Evolutionary conservation across 2,113 vertebrate genomes (phyloP).

Genomic region (Agapornis roseicollis): DNA sequence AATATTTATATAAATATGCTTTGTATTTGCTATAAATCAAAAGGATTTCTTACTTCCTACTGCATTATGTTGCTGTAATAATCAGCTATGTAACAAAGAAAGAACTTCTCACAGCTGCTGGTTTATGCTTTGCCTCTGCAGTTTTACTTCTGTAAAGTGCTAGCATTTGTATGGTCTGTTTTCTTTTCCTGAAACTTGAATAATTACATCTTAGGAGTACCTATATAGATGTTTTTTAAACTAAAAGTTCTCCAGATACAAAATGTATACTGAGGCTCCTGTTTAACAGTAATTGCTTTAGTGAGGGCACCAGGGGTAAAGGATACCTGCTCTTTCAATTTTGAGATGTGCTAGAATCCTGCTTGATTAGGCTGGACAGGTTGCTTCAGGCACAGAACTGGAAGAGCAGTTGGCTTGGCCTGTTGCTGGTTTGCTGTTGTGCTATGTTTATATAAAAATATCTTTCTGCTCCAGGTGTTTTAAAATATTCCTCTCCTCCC

Average conservation of each 20-base stretch:
- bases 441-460: background rate
- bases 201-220: background rate
- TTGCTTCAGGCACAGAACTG: background rate
- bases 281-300: background rate
- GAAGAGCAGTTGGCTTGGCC: background rate
- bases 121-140: background rate
- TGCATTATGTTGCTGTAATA: background rate
- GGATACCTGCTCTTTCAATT: background rate
- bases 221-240: background rate
- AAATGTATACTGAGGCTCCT: background rate
- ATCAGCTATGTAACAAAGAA: background rate
- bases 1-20: background rate
- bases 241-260: background rate
- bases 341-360: background rate
- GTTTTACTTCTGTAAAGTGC: background rate
- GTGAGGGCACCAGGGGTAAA: background rate
- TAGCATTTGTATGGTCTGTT: background rate
- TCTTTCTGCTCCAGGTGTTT: background rate
- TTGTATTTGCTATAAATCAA: background rate
- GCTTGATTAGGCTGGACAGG: background rate
- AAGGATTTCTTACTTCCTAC: background rate
- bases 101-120: background rate
- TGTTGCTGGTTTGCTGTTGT: background rate
- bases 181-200: background rate
- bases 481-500: background rate